Evolutionary conservation across 2,888 invertebrate species (phyloP).

Genomic region (Drosophila atroscutellata): DNA sequence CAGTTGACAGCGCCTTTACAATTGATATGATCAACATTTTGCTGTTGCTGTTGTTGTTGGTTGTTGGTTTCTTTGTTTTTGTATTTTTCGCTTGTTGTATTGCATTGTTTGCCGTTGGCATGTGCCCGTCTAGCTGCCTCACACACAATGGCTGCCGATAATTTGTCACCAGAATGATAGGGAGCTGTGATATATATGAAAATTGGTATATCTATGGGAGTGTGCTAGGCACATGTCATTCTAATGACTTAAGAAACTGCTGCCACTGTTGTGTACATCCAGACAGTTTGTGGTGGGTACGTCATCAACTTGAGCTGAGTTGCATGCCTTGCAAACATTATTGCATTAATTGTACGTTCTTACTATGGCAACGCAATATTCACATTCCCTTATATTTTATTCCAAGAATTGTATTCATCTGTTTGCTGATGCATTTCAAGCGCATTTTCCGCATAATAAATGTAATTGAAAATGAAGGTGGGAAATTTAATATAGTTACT

Average conservation of each 20-base stretch:
- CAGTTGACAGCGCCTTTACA: conserved; percentile 70
- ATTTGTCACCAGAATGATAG: conserved; percentile 62
- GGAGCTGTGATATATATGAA: conserved; percentile 27
- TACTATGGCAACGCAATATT: conserved; percentile 26
- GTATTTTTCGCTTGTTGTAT: conserved; percentile 52
- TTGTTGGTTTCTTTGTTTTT: conserved; percentile 7
- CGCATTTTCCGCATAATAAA: background rate
- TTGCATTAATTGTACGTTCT: conserved; percentile 28
- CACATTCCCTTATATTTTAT: conserved; percentile 15
- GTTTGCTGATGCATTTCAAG: conserved; percentile 10
- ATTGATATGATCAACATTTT: conserved; percentile 76
- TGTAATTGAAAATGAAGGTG: background rate
- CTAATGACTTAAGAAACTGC: conserved; percentile 63
- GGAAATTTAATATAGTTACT: background rate
- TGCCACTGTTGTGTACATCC: conserved; percentile 39
- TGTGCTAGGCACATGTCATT: conserved; percentile 46
- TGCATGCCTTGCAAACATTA: conserved; percentile 28
- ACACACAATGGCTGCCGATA: conserved; percentile 50
- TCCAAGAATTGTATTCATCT: background rate
- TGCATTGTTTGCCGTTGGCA: conserved; percentile 74
- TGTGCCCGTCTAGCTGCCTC: conserved; percentile 51
- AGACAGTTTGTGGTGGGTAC: conserved; percentile 17
- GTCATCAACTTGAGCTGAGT: conserved; percentile 69
- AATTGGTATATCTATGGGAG: conserved; percentile 26
- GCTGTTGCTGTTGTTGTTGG: conserved; percentile 15